Evolutionary conservation across 2,113 vertebrate species (phyloP), one percentile per base, ranked within the genome.

Genomic region (Triplophysa tibetana): DNA sequence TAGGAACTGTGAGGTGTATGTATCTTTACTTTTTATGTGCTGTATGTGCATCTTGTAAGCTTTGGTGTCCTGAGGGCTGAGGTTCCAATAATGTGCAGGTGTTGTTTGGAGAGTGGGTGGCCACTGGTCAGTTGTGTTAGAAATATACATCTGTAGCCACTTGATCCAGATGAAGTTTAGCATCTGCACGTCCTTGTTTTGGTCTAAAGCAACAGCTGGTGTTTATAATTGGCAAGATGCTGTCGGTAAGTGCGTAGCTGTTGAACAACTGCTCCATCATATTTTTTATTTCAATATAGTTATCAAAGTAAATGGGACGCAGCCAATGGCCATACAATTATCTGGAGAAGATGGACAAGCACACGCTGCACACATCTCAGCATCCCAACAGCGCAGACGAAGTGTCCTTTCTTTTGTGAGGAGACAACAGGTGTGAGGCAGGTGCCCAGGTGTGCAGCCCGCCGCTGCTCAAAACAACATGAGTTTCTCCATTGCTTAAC

Each of bases 251-350:
- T 10, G 11, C 12, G 43, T 12, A 45, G 26, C 64, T 58, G 14
- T 24, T 12, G 68, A 77, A 86, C 83, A 85, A 85, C 86, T 85
- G 83, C 83, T 79, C 73, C 70, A 86, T 90, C 79, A 77, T 12
- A 38, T 38, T 38, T 38, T 38, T 38, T 38, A 7, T 45, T 45
- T 45, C 11, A 12, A 45, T 0, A 12, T 45, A 45, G 43, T 45
- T 11, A 12, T 45, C 43, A 45, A 45, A 4, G 6, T 38, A 6
- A 7, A 38, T 45, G 43, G 43, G 43, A 45, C 10, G 41, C 7
- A 43, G 10, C 8, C 41, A 43, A 43, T 11, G 41, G 41, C 41
- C 41, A 43, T 1, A 10, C 41, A 8, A 43, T 43, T 43, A 12
- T 45, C 43, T 45, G 11, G 43, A 45, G 43, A 45, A 45, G 43